phyloP scores from a whole-genome alignment of 1,140 invertebrate species.

The Aphis craccivora region DNA sequence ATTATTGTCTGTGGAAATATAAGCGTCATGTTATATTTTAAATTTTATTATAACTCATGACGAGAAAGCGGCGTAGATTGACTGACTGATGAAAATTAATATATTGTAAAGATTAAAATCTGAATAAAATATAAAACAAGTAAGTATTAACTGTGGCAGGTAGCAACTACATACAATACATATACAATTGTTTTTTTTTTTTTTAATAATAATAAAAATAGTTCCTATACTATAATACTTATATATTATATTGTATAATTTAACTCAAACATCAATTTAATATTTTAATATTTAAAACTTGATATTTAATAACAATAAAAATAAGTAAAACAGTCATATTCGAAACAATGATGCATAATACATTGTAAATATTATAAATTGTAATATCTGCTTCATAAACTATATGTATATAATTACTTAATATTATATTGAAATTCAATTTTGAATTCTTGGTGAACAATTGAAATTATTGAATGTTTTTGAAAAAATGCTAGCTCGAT shows the following conservation, averaged over 20 bases:
- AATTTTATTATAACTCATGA: background rate
- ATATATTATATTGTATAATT: background rate
- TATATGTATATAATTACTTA: background rate
- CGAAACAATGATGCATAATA: background rate
- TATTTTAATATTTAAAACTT: background rate
- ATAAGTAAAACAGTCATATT: background rate
- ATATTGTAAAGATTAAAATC: background rate
- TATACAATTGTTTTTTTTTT: background rate
- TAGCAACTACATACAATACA: background rate
- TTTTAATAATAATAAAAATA: background rate
- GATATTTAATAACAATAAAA: background rate
- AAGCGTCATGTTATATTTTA: background rate
- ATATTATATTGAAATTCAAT: background rate
- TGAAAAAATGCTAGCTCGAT: background rate
- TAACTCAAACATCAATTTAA: background rate
- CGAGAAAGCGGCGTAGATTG: background rate
- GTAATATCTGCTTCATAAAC: background rate
- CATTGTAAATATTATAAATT: too few species aligned
- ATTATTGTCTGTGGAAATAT: background rate
- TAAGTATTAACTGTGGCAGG: background rate
- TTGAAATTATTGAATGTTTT: background rate
- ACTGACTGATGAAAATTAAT: background rate
- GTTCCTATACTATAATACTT: too few species aligned
- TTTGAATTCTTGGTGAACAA: background rate
- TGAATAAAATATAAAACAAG: background rate